Evolutionary conservation across 2,888 invertebrate genomes (phyloP).

Genomic region (Monoplex corrugatus): DNA sequence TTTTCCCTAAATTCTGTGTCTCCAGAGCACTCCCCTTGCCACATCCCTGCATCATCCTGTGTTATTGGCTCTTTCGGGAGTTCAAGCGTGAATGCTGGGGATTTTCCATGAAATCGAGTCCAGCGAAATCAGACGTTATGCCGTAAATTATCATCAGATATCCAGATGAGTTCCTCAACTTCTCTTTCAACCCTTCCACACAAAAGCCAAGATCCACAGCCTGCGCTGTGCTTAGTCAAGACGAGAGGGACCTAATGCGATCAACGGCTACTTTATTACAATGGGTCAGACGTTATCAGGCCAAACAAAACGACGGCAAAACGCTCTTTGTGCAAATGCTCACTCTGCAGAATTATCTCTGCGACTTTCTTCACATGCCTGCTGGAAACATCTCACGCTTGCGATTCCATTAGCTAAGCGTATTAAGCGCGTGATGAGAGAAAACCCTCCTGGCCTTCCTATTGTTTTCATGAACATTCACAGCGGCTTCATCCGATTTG

Average conservation of each 20-base stretch:
- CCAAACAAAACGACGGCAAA: slow-evolving; percentile 45
- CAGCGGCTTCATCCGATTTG: slow-evolving; percentile 44
- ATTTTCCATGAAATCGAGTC: slow-evolving; percentile 5
- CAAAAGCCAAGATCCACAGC: neutral
- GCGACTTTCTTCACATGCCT: neutral
- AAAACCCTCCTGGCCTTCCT: slow-evolving; percentile 37
- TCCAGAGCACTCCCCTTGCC: neutral
- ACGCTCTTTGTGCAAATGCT: slow-evolving; percentile 27
- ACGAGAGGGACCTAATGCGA: slow-evolving; percentile 41
- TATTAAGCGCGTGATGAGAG: slow-evolving; percentile 45
- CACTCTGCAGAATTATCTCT: too few relatives aligned
- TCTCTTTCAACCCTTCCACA: neutral
- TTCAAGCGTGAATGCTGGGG: neutral
- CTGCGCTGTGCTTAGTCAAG: slow-evolving; percentile 24
- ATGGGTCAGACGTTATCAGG: slow-evolving; percentile 48
- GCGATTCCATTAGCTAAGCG: slow-evolving; percentile 50
- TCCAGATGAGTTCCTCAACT: slow-evolving; percentile 6
- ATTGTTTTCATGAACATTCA: slow-evolving; percentile 50
- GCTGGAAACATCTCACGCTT: neutral
- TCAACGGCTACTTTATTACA: slow-evolving; percentile 50
- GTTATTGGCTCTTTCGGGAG: neutral
- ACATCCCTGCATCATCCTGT: neutral
- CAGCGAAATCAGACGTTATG: neutral
- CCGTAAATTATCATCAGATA: neutral
- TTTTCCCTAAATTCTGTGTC: neutral